Evolutionary conservation across 1,140 invertebrate species (phyloP).

Genomic region (Saccostrea glomerata): DNA sequence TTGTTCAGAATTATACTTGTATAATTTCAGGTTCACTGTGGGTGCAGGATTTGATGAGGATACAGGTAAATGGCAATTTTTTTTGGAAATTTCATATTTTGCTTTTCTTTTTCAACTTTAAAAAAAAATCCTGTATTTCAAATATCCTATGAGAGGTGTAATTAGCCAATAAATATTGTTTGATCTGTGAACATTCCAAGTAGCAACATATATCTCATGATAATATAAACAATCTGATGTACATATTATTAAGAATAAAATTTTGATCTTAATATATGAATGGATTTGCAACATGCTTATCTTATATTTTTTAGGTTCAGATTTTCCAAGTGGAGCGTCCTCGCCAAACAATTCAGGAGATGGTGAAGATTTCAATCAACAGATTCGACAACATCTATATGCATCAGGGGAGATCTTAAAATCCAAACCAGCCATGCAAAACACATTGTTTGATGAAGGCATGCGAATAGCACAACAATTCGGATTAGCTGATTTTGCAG

Average conservation of each 20-base stretch:
- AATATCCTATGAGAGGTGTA: neutral
- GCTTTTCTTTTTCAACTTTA: neutral
- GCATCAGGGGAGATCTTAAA: slow-evolving; percentile 53
- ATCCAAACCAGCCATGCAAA: slow-evolving; percentile 60
- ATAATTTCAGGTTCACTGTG: neutral
- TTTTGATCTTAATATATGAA: neutral
- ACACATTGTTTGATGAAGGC: slow-evolving; percentile 77
- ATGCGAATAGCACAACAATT: slow-evolving; percentile 77
- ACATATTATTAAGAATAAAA: neutral
- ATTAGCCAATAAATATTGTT: neutral
- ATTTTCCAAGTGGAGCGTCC: slow-evolving; percentile 59
- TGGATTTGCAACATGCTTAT: neutral
- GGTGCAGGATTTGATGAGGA: slow-evolving; percentile 9
- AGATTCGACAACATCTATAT: slow-evolving; percentile 48
- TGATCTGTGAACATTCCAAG: neutral
- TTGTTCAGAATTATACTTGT: neutral
- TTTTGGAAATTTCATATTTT: neutral
- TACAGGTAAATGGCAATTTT: neutral
- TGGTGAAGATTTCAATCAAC: slow-evolving; percentile 52
- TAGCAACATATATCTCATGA: neutral
- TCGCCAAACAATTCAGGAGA: slow-evolving; percentile 60
- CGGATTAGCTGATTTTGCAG: slow-evolving; percentile 76
- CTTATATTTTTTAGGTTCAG: slow-evolving; percentile 42
- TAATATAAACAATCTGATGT: neutral
- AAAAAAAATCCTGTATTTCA: too few relatives aligned